Percentiles rank a stretch among this genome's conserved stretches.
Conservation (phyloP, 2,888 invertebrate genomes). For the Melanotus villosus region DNA sequence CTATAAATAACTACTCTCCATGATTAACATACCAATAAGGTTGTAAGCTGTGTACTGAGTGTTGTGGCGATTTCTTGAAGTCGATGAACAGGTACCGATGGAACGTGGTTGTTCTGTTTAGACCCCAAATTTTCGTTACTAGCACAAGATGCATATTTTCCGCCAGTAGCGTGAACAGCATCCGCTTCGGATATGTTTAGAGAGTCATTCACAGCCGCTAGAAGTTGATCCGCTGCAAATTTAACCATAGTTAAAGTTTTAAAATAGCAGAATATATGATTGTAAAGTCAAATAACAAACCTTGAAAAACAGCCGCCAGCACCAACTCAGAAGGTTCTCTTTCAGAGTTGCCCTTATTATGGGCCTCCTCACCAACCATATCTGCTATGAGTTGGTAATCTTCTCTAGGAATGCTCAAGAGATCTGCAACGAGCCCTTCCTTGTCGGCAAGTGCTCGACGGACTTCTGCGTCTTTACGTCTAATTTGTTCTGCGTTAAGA, state of each 20-base stretch:
- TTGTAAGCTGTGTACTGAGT: slow-evolving; percentile 77
- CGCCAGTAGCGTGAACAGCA: slow-evolving; percentile 69
- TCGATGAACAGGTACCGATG: slow-evolving; percentile 74
- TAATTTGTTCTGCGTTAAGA: slow-evolving; percentile 75
- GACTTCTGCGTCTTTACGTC: slow-evolving; percentile 80
- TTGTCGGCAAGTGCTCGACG: slow-evolving; percentile 80
- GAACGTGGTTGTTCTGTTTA: slow-evolving; percentile 67
- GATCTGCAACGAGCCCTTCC: slow-evolving; percentile 81
- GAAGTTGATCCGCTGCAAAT: slow-evolving; percentile 71
- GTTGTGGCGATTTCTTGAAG: slow-evolving; percentile 76
- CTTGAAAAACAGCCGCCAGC: slow-evolving; percentile 79
- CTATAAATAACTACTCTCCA: too few species aligned
- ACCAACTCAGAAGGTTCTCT: slow-evolving; percentile 79
- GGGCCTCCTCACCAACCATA: slow-evolving; percentile 74
- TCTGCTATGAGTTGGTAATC: slow-evolving; percentile 79
- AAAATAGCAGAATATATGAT: background rate
- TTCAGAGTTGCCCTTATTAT: slow-evolving; percentile 65
- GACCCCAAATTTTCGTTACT: slow-evolving; percentile 68
- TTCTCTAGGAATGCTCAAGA: slow-evolving; percentile 81
- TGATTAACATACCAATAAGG: slow-evolving; percentile 74
- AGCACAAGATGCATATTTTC: slow-evolving; percentile 64
- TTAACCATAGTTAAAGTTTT: background rate
- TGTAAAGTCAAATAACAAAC: slow-evolving; percentile 62
- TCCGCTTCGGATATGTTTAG: slow-evolving; percentile 73
- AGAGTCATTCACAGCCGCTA: slow-evolving; percentile 72